Evolutionary conservation across 2,113 vertebrate species (phyloP).

Genomic region (crab-eating macaque (Macaca fascicularis)): T2T-MFA8v1.1 NC_088384.1:17758001-17758500

Average conservation of each 20-base stretch:
- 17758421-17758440: background rate
- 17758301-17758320: conserved; percentile 13
- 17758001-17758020: background rate
- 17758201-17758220: background rate
- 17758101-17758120: background rate
- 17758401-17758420: conserved; percentile 21
- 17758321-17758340: conserved; percentile 50
- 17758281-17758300: background rate
- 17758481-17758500: too few relatives aligned
- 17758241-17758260: background rate
- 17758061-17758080: background rate
- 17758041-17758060: background rate
- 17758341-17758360: conserved; percentile 17
- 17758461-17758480: too few relatives aligned
- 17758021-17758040: background rate
- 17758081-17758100: background rate
- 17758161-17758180: background rate
- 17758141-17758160: background rate
- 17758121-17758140: too few relatives aligned
- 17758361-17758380: conserved; percentile 34
- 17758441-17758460: conserved; percentile 18
- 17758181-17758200: background rate
- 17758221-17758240: background rate
- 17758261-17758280: conserved; percentile 44
- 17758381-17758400: conserved; percentile 22